Base-by-base conservation (phyloP, 2,797 vertebrate genomes). In the Phaenicophaeus curvirostris region DNA sequence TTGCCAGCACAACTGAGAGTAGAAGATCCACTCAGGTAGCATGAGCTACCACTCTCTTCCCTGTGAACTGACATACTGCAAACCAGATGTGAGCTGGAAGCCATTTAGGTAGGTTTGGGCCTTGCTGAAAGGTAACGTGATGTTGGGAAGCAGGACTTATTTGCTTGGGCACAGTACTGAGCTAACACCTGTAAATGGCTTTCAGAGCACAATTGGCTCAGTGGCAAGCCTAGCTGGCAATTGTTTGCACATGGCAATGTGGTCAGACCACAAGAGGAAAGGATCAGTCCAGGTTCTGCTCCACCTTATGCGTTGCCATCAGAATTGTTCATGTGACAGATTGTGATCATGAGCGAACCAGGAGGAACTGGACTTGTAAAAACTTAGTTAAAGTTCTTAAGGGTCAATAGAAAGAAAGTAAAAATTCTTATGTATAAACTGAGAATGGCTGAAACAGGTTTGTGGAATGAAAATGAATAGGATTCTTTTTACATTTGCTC, bases 151-250 rank as follows among this genome's bases (percentile, higher is more conserved):
- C 53, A 73, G 55, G 50, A 74, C 77, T 53, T 57, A 39, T 37
- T 91, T 88, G 41, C 86, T 71, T 30, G 44, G 71, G 62, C 67
- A 54, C 35, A 57, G 80, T 39, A n/a, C 58, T 53, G 74, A 84
- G 80, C 51, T 88, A 67, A 87, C 67, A 11, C 77, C 71, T 57
- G 55, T 50, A 57, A 93, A 82, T 69, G 72, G 41, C 30, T 93
- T 95, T 88, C 94, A 93, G 88, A 90, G 42, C 6, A 51, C 71
- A 85, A 37, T 79, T 88, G 84, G 80, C 73, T 90, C 69, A 42
- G 54, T 0, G 0, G 17, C 8, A 55, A 79, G 35, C 39, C 73
- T 48, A 48, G 35, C 77, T 94, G 77, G 67, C 77, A 73, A 68
- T 15, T 78, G 74, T 53, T 74, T 76, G 53, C 67, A 67, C 1